These are phyloP conservation scores for Bubo blakistoni DNA, from an alignment of 2,113 vertebrate genomes.

Conservation along the genomic window DNA sequence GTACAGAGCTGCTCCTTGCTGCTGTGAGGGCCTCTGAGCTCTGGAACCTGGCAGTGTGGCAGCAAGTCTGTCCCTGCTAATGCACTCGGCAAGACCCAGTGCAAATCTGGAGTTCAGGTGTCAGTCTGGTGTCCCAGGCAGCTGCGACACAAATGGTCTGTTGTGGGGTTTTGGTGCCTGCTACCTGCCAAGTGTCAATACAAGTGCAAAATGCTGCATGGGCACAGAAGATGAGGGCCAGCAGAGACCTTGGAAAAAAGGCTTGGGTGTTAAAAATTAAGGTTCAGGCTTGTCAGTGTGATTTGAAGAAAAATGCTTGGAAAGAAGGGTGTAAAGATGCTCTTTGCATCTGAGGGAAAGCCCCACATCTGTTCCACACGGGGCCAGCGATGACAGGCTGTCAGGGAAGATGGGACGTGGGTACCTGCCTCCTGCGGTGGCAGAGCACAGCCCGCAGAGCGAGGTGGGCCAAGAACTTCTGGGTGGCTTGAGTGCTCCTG, in stretches of 20 bases:
- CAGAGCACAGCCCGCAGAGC: fast-evolving
- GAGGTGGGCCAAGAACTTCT: neutral
- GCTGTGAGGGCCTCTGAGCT: neutral
- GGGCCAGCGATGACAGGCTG: neutral
- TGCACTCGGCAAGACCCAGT: fast-evolving
- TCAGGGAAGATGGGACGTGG: fast-evolving
- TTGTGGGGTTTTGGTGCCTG: neutral
- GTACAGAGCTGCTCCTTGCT: fast-evolving
- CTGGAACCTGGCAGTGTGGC: fast-evolving
- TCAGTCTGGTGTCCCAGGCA: neutral
- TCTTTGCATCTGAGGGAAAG: neutral
- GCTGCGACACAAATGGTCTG: fast-evolving
- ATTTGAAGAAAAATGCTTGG: neutral
- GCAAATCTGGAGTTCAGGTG: neutral
- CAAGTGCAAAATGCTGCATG: neutral
- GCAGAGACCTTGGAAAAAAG: neutral
- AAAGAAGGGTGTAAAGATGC: neutral
- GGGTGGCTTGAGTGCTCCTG: neutral
- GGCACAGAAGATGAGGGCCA: too few species aligned
- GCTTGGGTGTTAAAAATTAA: neutral
- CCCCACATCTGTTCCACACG: neutral
- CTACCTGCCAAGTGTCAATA: neutral
- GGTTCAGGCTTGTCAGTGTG: neutral
- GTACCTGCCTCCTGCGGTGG: neutral
- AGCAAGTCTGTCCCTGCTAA: neutral